phyloP scores from a whole-genome alignment of 2,113 vertebrate genomes.

The Tursiops truncatus region DNA sequence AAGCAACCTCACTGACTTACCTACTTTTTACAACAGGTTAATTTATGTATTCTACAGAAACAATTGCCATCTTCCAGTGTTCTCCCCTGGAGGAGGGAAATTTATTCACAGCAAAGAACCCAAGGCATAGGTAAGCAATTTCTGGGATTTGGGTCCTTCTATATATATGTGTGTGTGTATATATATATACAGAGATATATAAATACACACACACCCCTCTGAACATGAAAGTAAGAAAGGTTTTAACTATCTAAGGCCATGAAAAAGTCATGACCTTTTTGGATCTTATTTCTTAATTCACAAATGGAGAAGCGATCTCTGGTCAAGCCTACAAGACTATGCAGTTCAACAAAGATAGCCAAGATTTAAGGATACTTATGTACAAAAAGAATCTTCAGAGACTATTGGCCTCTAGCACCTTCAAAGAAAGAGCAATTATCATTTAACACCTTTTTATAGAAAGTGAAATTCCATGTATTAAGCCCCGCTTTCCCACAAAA shows the following conservation, averaged over 20 bases:
- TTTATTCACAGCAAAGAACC: background rate
- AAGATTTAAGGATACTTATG: background rate
- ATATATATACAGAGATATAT: too few species aligned
- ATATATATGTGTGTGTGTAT: background rate
- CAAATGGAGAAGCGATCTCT: background rate
- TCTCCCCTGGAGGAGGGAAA: background rate
- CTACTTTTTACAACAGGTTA: background rate
- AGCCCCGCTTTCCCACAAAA: background rate
- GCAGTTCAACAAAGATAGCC: background rate
- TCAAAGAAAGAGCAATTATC: background rate
- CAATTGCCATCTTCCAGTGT: background rate
- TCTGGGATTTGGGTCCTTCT: background rate
- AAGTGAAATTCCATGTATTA: background rate
- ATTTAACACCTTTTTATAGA: background rate
- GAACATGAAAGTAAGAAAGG: background rate
- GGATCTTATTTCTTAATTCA: background rate
- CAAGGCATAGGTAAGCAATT: background rate
- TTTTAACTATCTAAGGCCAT: background rate
- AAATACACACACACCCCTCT: background rate
- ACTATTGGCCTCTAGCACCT: background rate
- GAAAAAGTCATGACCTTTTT: background rate
- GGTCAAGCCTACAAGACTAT: background rate
- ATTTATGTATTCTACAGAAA: background rate
- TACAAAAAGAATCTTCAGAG: background rate
- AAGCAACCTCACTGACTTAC: background rate